phyloP scores from a whole-genome alignment of 2,797 vertebrate genomes.

The Siniperca undulata region DNA sequence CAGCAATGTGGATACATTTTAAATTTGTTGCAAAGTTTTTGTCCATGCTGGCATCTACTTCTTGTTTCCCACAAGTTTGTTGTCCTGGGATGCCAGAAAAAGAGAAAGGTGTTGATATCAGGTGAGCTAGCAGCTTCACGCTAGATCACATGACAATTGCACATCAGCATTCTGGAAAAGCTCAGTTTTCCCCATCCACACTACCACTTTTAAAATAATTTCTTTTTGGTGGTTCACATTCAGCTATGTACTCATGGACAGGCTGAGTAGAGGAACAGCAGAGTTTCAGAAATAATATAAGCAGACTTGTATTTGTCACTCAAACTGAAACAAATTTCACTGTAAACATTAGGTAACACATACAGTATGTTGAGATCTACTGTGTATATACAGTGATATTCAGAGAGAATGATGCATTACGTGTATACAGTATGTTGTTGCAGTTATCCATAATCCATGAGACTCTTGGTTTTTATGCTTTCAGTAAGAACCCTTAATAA shows the following conservation, averaged over 20 bases:
- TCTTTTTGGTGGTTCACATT: not conserved
- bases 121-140: not conserved
- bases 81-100: not conserved
- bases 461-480: constrained; percentile 24
- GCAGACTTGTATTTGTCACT: not conserved
- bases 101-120: not conserved
- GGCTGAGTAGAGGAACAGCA: constrained; percentile 5
- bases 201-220: not conserved
- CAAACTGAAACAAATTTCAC: constrained; percentile 9
- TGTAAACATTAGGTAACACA: constrained; percentile 11
- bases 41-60: not conserved
- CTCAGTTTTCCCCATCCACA: not conserved
- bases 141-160: constrained; percentile 8
- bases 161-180: not conserved
- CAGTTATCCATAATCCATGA: constrained; percentile 28
- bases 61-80: not conserved
- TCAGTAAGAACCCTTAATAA: constrained; percentile 41
- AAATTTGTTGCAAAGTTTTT: constrained; percentile 23
- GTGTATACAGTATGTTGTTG: not conserved
- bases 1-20: constrained; percentile 15
- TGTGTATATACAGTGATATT: not conserved
- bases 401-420: constrained; percentile 10
- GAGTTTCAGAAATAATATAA: not conserved
- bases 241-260: not conserved
- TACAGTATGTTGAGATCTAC: constrained; percentile 5